These are phyloP conservation scores for Falco cherrug DNA, from an alignment of 2,797 vertebrate genomes.

Conservation along the genomic window DNA sequence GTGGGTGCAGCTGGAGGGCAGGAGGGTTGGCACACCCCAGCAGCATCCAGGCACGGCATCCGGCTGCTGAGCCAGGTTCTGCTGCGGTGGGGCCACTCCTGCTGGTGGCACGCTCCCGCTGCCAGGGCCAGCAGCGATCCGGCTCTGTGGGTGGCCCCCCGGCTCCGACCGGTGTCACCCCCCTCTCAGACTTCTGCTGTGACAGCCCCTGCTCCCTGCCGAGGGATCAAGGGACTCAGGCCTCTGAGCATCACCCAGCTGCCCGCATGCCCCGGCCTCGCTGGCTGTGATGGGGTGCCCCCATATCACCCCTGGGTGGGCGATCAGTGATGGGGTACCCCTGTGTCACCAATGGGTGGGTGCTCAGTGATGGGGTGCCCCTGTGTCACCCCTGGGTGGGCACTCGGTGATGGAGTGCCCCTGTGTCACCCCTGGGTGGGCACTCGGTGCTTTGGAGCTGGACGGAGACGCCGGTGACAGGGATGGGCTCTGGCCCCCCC, in stretches of 20 bases:
- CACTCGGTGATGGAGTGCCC: too few relatives aligned
- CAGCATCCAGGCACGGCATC: background rate
- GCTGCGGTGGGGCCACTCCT: accelerated
- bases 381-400: too few relatives aligned
- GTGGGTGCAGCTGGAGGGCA: accelerated
- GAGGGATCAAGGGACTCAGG: background rate
- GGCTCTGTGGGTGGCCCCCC: background rate
- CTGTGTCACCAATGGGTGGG: too few relatives aligned
- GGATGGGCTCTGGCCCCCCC: background rate
- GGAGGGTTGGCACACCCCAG: background rate
- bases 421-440: too few relatives aligned
- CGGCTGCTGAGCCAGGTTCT: background rate
- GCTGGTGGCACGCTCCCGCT: accelerated
- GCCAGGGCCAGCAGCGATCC: accelerated
- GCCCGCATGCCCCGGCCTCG: accelerated
- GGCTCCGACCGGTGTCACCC: background rate
- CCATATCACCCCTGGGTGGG: too few relatives aligned
- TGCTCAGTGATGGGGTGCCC: too few relatives aligned
- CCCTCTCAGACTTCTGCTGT: background rate
- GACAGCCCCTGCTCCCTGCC: background rate
- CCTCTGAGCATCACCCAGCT: accelerated
- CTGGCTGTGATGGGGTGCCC: too few relatives aligned
- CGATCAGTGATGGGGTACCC: background rate
- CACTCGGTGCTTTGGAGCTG: too few relatives aligned
- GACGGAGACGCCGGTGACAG: background rate